These are phyloP conservation scores for Cassiopea xamachana DNA, from an alignment of 30 jellyfish, hydroid and myxozoan species.

Conservation along the genomic window DNA sequence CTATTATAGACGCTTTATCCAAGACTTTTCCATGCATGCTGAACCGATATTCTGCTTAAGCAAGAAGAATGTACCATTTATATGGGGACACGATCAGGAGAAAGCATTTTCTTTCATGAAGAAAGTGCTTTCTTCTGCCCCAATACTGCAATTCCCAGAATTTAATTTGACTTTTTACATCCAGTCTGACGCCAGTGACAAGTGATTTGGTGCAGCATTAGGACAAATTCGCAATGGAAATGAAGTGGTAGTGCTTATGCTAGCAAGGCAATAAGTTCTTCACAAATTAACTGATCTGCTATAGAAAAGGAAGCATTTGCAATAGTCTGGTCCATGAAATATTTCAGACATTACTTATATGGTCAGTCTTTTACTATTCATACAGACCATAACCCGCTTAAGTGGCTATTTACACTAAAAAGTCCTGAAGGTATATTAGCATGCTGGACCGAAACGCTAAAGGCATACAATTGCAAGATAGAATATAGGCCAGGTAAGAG, in stretches of 20 bases:
- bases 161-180: slow-evolving; percentile 42
- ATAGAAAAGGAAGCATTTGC: slow-evolving; percentile 75
- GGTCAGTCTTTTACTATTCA: slow-evolving; percentile 63
- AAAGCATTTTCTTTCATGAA: slow-evolving; percentile 62
- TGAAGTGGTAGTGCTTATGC: slow-evolving; percentile 59
- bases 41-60: slow-evolving; percentile 48
- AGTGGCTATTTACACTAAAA: slow-evolving; percentile 49
- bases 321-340: slow-evolving; percentile 52
- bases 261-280: slow-evolving; percentile 11
- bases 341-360: slow-evolving; percentile 41
- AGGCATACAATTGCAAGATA: slow-evolving; percentile 61
- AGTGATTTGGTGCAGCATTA: slow-evolving; percentile 60
- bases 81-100: slow-evolving; percentile 54
- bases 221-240: slow-evolving; percentile 54
- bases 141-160: slow-evolving; percentile 54
- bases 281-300: slow-evolving; percentile 21
- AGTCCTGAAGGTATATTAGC: slow-evolving; percentile 50
- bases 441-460: slow-evolving; percentile 64
- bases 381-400: slow-evolving; percentile 77
- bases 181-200: slow-evolving; percentile 55
- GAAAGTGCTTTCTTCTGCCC: slow-evolving; percentile 42
- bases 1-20: slow-evolving; percentile 60
- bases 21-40: slow-evolving; percentile 55
- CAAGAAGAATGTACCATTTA: slow-evolving; percentile 26
- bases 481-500: slow-evolving; percentile 68